phyloP scores from a whole-genome alignment of 2,797 vertebrate genomes.

The Ctenochaetus hawaiiensis region DNA sequence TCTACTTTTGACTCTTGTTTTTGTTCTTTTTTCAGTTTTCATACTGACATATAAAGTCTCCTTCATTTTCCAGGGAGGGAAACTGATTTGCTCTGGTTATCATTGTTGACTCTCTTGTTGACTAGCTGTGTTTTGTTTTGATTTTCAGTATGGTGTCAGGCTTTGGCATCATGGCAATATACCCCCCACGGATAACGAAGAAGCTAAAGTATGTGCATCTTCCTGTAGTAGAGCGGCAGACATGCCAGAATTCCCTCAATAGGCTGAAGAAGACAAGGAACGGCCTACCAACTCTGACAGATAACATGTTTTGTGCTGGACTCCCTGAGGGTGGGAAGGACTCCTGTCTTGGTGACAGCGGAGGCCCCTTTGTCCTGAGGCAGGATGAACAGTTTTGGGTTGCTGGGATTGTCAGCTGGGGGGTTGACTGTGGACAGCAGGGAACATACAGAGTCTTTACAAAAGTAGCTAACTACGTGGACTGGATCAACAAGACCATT shows the following conservation, averaged over 20 bases:
- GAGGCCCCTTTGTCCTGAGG: conserved; percentile 60
- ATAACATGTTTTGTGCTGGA: conserved; percentile 83
- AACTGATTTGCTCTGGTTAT: background rate
- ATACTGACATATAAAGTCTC: background rate
- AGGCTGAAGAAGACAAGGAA: rapidly evolving
- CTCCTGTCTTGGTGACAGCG: conserved; percentile 73
- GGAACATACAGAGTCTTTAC: conserved; percentile 77
- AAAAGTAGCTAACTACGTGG: conserved; percentile 68
- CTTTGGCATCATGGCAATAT: conserved; percentile 25
- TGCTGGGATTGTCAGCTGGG: conserved; percentile 82
- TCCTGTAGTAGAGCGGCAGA: conserved; percentile 63
- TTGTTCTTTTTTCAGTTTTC: background rate
- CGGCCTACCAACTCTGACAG: conserved; percentile 29
- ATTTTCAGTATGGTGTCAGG: conserved; percentile 71
- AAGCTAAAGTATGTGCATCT: conserved; percentile 63
- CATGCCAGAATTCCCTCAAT: conserved; percentile 38
- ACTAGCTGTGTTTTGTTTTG: background rate
- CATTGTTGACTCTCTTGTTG: background rate
- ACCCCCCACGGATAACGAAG: rapidly evolving
- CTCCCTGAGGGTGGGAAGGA: conserved; percentile 63
- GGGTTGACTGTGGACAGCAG: conserved; percentile 47
- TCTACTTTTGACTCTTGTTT: background rate
- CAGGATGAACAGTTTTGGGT: conserved; percentile 52
- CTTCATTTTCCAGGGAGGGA: background rate
- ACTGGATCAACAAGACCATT: conserved; percentile 78